Base-by-base conservation (phyloP, 2,797 vertebrate genomes). In the Yasuhikotakia modesta region DNA sequence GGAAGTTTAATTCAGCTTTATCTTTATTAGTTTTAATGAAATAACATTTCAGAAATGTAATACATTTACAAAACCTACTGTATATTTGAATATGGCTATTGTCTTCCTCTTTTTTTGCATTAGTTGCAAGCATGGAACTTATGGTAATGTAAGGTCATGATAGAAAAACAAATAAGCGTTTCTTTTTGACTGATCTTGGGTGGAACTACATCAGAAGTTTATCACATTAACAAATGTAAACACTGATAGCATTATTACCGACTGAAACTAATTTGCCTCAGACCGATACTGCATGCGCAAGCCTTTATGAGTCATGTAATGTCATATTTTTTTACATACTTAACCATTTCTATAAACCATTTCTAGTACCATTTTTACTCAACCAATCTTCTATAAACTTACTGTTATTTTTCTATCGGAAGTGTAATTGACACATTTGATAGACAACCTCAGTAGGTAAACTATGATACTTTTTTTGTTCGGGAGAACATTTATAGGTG, bases 161-260 rank as follows among this genome's bases (percentile, higher is more conserved):
- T 55, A 21, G 53, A 11, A 11, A 55, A 55, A 55, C 8, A 19
- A 55, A 55, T 55, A 19, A 22, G 17, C 13, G 16, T n/a, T 55
- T 22, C 19, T 22, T 55, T 55, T 53, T 55, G 53, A 21, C 21
- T 22, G 19, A 22, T 22, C 53, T 11, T 55, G 53, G 53, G 53
- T 55, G 53, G 53, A 55, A 21, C 53, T 22, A 21, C 22, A 55
- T 13, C 53, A 55, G 10, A 55, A 22, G 19, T 55, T 55, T 55
- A 55, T 55, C 53, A 55, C 21, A 55, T 55, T 21, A 55, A 55
- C 53, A 22, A 55, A 55, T 55, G 53, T 22, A 55, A 55, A 55
- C 53, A 55, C 53, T 55, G 53, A 55, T 55, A 55, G 53, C 21
- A 55, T 55, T 55, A 55, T 55, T 22, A 55, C 10, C 19, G 8